Evolutionary conservation across 2,888 invertebrate species (phyloP), one percentile per base, ranked within the genome.

Genomic region (Siphlonurus alternatus): DNA sequence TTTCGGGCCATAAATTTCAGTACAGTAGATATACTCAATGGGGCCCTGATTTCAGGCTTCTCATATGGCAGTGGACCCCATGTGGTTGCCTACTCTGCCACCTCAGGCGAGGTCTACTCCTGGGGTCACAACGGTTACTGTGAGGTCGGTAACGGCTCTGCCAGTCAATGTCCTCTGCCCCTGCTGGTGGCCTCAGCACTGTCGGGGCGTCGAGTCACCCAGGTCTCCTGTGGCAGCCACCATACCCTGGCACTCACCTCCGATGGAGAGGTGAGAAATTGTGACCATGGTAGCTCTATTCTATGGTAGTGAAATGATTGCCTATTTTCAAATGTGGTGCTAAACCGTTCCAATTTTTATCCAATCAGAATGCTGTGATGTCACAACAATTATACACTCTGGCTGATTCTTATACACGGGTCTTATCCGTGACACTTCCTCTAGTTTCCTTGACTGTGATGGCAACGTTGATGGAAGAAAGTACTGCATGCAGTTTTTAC

Each of bases 121-220:
- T 83, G 82, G 82, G 83, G 82, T 3, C 80, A 81, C 71, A 83
- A 83, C 73, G 80, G 78, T 2, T 81, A 79, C 67, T 79, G 80
- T 68, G 81, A 83, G 72, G 71, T 82, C 7, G 81, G 82, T 59
- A 80, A 80, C 68, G 82, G 81, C 25, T 77, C 78, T 1, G 78
- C 80, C 1, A 79, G 76, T 69, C 81, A 80, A 69, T 78, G 78
- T 7, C 71, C 77, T 0, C 71, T 72, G 18, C 83, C 83, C 0
- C 72, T 75, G 1, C 71, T 76, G 38, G 74, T 83, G 53, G 73
- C 74, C 19, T 74, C 76, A 2, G 75, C 76, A 70, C 70, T 81
- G 10, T 70, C 71, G 10, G 77, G 77, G 1, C 78, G 78, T 69
- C 71, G 76, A 61, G 76, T 82, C 1, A 72, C 76, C 5, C 76